Evolutionary conservation across 35 echinoderm and acorn worm species (phyloP).

Genomic region (Lytechinus pictus): DNA sequence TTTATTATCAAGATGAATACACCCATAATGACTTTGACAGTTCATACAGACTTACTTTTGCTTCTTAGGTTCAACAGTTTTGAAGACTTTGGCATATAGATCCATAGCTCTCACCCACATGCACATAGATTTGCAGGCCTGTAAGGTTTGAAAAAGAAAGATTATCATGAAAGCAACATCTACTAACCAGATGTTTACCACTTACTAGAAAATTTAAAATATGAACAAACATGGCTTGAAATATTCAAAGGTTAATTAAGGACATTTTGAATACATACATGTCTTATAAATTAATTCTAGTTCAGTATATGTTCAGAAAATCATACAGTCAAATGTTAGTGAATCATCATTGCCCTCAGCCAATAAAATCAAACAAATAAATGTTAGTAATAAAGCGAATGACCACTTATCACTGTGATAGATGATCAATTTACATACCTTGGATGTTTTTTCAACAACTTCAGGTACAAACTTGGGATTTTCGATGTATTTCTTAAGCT

Average conservation of each 20-base stretch:
- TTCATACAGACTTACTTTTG: conserved; percentile 72
- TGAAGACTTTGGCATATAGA: conserved; percentile 96
- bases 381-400: too few species aligned
- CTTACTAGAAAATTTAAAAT: neutral
- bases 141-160: neutral
- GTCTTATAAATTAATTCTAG: neutral
- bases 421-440: conserved; percentile 56
- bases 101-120: conserved; percentile 99
- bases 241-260: neutral
- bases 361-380: too few species aligned
- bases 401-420: neutral
- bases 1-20: too few species aligned
- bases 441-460: conserved; percentile 95
- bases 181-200: neutral
- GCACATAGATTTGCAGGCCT: conserved; percentile 99
- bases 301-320: neutral
- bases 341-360: too few species aligned
- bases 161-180: too few species aligned
- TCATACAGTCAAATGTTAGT: neutral
- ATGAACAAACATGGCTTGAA: neutral
- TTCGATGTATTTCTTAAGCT: conserved; percentile 98
- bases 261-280: neutral
- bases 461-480: conserved; percentile 95
- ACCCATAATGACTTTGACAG: too few species aligned
- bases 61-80: conserved; percentile 95